Evolutionary conservation across 1,140 invertebrate genomes (phyloP).

Genomic region (Drosophila grimshawi): DNA sequence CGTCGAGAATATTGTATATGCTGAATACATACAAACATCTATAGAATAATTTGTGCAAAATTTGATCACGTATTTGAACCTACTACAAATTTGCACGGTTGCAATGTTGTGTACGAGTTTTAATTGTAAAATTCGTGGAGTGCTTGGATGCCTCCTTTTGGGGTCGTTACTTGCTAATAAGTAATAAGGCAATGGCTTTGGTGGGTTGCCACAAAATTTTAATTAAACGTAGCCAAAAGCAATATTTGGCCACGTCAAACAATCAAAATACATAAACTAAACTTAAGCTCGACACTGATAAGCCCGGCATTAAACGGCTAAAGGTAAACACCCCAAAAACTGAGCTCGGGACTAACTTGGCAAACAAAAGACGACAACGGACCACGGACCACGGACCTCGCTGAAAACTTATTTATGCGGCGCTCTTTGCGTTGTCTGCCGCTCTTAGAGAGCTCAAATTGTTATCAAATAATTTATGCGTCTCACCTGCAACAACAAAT

Average conservation of each 20-base stretch:
- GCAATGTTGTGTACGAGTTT: conserved; percentile 30
- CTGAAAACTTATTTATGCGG: conserved; percentile 77
- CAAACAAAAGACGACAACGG: conserved; percentile 9
- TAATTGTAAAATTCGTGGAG: conserved; percentile 25
- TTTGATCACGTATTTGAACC: conserved; percentile 16
- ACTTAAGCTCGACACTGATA: conserved; percentile 63
- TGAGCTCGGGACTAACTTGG: conserved; percentile 1
- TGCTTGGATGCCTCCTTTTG: background rate
- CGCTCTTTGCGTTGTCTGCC: conserved; percentile 10
- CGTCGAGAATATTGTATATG: conserved; percentile 7
- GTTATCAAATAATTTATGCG: conserved; percentile 83
- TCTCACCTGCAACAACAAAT: conserved; percentile 81
- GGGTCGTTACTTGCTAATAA: conserved; percentile 8
- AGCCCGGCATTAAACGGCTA: conserved; percentile 67
- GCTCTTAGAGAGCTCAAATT: conserved; percentile 53
- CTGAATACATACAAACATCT: background rate
- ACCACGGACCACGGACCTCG: conserved; percentile 15
- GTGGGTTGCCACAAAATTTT: conserved; percentile 30
- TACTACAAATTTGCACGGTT: conserved; percentile 32
- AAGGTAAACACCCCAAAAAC: conserved; percentile 48
- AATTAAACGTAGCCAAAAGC: conserved; percentile 43
- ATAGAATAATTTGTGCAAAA: background rate
- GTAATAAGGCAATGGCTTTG: background rate
- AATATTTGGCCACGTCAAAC: conserved; percentile 64
- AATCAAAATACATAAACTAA: conserved; percentile 59